Evolutionary conservation across 92 coral and sea anemone genomes (phyloP).

Genomic region (Umimayanthus kanabou): DNA sequence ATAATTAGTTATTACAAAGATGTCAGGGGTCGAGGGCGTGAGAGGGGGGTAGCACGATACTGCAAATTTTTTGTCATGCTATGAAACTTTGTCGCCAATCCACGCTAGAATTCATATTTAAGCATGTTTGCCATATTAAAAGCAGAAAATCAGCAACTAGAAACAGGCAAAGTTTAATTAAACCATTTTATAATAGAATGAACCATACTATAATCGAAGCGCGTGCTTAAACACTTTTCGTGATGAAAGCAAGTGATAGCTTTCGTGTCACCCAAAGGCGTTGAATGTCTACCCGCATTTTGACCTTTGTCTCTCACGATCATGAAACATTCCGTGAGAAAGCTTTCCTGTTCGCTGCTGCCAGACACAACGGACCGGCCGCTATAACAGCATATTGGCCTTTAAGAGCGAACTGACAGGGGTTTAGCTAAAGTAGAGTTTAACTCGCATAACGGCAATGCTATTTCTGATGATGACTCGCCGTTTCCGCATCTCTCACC

Average conservation of each 20-base stretch:
- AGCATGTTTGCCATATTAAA: too few species aligned
- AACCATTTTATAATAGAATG: neutral
- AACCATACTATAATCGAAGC: neutral
- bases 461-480: constrained; percentile 1
- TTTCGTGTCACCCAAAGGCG: neutral
- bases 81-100: neutral
- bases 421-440: constrained; percentile 4
- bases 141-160: neutral
- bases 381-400: constrained; percentile 35
- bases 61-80: constrained; percentile 1
- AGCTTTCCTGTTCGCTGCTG: constrained; percentile 20
- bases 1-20: constrained; percentile 11
- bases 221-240: neutral
- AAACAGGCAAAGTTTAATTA: neutral
- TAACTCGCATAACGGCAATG: neutral
- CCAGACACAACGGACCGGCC: constrained; percentile 42
- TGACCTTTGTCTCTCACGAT: constrained; percentile 24
- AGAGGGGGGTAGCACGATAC: neutral
- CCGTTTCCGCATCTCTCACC: neutral
- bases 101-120: neutral
- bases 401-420: constrained; percentile 10
- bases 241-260: constrained; percentile 1
- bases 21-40: constrained; percentile 17
- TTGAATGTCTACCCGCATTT: constrained; percentile 15
- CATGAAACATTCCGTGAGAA: constrained; percentile 45